Percentiles rank a stretch among this genome's conserved stretches.
phyloP scores from a whole-genome alignment of 2,797 vertebrate genomes.

The Nyctalus aviator region DNA sequence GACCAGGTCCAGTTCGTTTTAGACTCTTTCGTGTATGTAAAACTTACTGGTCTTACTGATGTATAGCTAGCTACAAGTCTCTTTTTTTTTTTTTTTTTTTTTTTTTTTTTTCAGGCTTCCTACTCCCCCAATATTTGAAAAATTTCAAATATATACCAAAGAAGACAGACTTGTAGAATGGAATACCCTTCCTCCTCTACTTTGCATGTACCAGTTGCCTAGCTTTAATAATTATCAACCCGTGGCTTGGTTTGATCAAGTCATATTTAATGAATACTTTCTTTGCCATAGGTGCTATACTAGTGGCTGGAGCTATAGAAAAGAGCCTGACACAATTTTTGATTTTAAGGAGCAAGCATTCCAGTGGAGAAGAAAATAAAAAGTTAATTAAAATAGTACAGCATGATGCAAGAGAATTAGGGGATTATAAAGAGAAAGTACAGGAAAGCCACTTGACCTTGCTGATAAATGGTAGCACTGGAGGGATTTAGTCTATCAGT shows the following conservation, averaged over 20 bases:
- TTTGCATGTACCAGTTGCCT: background rate
- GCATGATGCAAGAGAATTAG: background rate
- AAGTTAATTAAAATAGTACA: conserved; percentile 38
- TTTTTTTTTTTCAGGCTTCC: background rate
- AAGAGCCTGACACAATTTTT: background rate
- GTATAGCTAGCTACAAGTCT: background rate
- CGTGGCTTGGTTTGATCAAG: background rate
- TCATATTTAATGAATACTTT: background rate
- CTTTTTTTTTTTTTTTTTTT: background rate
- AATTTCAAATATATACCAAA: background rate
- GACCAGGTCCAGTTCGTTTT: conserved; percentile 2
- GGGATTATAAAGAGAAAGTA: conserved; percentile 38
- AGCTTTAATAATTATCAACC: background rate
- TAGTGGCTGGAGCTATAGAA: background rate
- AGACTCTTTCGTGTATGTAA: background rate
- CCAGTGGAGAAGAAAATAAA: conserved; percentile 14
- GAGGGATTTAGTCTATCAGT: background rate
- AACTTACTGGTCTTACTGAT: background rate
- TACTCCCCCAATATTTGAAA: background rate
- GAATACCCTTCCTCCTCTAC: background rate
- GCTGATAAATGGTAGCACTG: background rate
- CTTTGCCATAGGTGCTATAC: background rate
- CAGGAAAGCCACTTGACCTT: background rate
- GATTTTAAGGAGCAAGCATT: conserved; percentile 13
- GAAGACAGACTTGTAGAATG: background rate